These are phyloP conservation scores for Aleiodes sp. DNA, from an alignment of 1,140 invertebrate species.

Conservation along the genomic window DNA sequence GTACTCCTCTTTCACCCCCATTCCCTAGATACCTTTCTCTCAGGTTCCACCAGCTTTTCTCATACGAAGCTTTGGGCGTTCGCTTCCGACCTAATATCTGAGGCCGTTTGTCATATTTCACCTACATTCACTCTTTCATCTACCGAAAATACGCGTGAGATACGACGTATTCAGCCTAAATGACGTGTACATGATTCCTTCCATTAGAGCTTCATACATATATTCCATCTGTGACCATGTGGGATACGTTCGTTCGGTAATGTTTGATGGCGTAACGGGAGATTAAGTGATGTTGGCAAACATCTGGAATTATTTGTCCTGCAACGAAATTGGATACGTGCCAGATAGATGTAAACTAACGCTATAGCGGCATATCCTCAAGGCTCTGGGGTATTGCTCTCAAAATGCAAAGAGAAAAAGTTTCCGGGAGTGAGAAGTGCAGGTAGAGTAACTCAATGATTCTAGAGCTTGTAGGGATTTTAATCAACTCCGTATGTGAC, in stretches of 20 bases:
- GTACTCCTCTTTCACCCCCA: not conserved
- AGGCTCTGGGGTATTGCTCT: not conserved
- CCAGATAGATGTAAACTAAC: constrained; percentile 18
- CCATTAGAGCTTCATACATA: too few species aligned
- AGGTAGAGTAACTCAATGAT: not conserved
- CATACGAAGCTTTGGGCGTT: not conserved
- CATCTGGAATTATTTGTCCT: constrained; percentile 45
- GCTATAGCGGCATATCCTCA: not conserved
- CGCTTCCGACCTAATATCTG: not conserved
- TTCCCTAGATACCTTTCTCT: not conserved
- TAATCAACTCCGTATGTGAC: not conserved
- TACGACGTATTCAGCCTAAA: too few species aligned
- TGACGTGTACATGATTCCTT: too few species aligned
- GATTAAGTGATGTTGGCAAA: constrained; percentile 48
- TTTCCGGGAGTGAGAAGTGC: not conserved
- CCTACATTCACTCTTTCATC: too few species aligned
- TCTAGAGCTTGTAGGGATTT: not conserved
- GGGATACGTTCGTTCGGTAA: constrained; percentile 35
- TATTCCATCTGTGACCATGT: not conserved
- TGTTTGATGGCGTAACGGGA: constrained; percentile 44
- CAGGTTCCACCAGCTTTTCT: not conserved
- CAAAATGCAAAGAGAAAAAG: not conserved
- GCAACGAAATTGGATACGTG: constrained; percentile 44
- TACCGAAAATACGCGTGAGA: too few species aligned
- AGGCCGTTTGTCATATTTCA: constrained; percentile 20